These are phyloP conservation scores for Otocyon megalotis DNA, from an alignment of 2,113 vertebrate species.

Conservation along the genomic window DNA sequence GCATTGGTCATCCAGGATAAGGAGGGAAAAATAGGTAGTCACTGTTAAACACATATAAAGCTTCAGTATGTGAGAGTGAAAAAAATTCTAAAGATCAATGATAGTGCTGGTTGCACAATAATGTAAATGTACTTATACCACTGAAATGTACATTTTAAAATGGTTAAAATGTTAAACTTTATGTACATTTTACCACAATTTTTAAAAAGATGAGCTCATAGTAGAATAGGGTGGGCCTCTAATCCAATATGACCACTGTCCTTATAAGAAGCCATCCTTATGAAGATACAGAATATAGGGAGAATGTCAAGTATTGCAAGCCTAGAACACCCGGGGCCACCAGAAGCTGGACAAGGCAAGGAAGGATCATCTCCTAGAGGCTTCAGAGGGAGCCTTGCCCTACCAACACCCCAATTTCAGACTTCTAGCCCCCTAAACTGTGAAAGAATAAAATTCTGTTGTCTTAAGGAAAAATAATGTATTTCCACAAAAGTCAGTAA, in stretches of 20 bases:
- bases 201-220: background rate
- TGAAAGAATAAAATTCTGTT: background rate
- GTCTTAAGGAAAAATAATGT: background rate
- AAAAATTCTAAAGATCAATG: background rate
- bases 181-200: background rate
- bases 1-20: background rate
- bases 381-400: background rate
- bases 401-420: background rate
- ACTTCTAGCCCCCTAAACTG: background rate
- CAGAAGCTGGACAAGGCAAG: background rate
- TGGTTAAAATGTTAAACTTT: background rate
- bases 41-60: background rate
- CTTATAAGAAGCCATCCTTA: background rate
- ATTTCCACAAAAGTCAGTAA: background rate
- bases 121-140: background rate
- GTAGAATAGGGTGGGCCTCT: background rate
- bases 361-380: background rate
- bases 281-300: background rate
- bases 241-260: background rate
- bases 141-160: background rate
- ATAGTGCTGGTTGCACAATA: too few species aligned
- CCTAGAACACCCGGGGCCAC: background rate
- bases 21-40: background rate
- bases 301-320: background rate
- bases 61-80: background rate